phyloP scores from a whole-genome alignment of 1,140 invertebrate genomes.

The Chironomus tepperi region DNA sequence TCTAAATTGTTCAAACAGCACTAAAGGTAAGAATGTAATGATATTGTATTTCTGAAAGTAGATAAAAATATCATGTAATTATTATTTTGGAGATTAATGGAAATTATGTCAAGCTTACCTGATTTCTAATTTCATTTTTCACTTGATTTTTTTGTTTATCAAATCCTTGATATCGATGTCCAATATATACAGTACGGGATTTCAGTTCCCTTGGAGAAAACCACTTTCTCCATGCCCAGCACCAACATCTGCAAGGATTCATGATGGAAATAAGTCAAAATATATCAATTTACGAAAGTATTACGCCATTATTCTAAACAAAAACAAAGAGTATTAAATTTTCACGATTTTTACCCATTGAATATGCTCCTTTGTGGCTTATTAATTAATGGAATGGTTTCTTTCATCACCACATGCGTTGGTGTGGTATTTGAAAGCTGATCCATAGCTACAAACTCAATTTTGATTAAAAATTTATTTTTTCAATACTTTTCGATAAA shows the following conservation, averaged over 20 bases:
- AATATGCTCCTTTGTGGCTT: slow-evolving; percentile 36
- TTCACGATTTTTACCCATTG: not conserved
- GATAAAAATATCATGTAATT: not conserved
- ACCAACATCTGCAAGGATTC: slow-evolving; percentile 49
- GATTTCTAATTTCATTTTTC: slow-evolving; percentile 91
- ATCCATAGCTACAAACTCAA: slow-evolving; percentile 31
- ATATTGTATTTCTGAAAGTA: slow-evolving; percentile 88
- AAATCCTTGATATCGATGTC: slow-evolving; percentile 35
- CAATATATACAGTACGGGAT: slow-evolving; percentile 56
- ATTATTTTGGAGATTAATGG: not conserved
- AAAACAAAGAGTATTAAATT: slow-evolving; percentile 8
- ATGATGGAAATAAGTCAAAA: not conserved
- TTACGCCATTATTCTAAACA: not conserved
- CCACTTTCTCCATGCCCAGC: slow-evolving; percentile 57
- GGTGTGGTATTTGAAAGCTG: slow-evolving; percentile 36
- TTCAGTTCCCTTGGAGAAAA: slow-evolving; percentile 55
- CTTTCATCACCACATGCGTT: slow-evolving; percentile 37
- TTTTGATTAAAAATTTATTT: not conserved
- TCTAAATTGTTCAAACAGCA: slow-evolving; percentile 97
- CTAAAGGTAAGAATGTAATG: slow-evolving; percentile 94
- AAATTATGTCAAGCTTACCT: slow-evolving; percentile 37
- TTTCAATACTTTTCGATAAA: slow-evolving; percentile 14
- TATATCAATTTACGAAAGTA: not conserved
- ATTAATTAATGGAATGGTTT: slow-evolving; percentile 43
- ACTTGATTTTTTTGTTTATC: slow-evolving; percentile 20